Conservation (phyloP, 2,888 invertebrate genomes). For the Adela reaumurella region DNA sequence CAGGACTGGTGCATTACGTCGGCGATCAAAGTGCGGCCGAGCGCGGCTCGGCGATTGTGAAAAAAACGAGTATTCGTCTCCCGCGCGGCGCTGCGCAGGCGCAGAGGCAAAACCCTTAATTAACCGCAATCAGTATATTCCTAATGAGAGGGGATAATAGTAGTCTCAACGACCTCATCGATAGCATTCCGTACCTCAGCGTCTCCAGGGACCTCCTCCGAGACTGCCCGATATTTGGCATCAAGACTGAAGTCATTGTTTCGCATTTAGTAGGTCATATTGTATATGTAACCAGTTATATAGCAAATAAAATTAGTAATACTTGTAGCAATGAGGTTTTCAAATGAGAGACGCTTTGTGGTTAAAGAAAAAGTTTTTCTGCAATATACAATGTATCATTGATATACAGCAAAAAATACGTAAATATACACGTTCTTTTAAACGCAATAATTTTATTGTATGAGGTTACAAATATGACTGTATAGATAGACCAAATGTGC, state of each 20-base stretch:
- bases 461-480: too few relatives aligned
- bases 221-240: not conserved
- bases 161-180: conserved; percentile 50
- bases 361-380: too few relatives aligned
- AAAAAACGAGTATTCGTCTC: conserved; percentile 46
- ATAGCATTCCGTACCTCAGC: conserved; percentile 32
- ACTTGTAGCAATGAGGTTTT: too few relatives aligned
- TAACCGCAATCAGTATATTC: conserved; percentile 57
- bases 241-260: conserved; percentile 29
- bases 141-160: conserved; percentile 55
- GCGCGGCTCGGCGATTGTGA: conserved; percentile 49
- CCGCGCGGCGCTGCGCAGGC: conserved; percentile 30
- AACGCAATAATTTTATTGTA: too few relatives aligned
- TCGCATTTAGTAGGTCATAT: not conserved
- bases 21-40: conserved; percentile 48
- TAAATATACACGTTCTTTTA: too few relatives aligned
- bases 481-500: conserved; percentile 27
- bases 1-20: conserved; percentile 41
- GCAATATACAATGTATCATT: too few relatives aligned
- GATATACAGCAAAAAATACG: too few relatives aligned
- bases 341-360: too few relatives aligned
- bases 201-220: conserved; percentile 14
- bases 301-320: too few relatives aligned
- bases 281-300: too few relatives aligned
- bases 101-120: conserved; percentile 37